Conservation (phyloP, 2,797 vertebrate species). For the Crax fasciolata region DNA sequence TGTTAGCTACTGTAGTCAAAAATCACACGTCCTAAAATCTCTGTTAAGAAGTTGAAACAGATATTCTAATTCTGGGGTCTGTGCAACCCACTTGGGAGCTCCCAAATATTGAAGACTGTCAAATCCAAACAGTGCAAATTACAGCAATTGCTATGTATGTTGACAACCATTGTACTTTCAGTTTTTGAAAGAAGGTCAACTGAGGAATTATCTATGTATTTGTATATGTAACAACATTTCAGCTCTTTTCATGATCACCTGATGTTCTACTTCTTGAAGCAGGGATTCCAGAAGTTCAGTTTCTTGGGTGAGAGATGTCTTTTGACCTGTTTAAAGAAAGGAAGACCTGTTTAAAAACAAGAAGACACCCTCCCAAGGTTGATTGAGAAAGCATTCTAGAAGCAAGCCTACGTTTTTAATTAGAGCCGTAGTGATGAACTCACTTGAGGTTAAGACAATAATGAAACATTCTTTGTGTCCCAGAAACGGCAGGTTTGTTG, state of each 20-base stretch:
- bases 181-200: not conserved
- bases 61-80: not conserved
- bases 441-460: not conserved
- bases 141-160: not conserved
- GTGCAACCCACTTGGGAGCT: not conserved
- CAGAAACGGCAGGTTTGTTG: slow-evolving; percentile 28
- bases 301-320: slow-evolving; percentile 98
- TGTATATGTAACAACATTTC: not conserved
- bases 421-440: slow-evolving; percentile 22
- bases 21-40: not conserved
- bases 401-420: not conserved
- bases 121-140: not conserved
- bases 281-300: slow-evolving; percentile 97
- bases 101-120: not conserved
- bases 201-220: not conserved
- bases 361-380: not conserved
- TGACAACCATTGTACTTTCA: not conserved
- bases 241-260: slow-evolving; percentile 84
- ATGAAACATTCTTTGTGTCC: not conserved
- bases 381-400: slow-evolving; percentile 47
- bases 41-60: not conserved
- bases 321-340: slow-evolving; percentile 90
- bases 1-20: not conserved
- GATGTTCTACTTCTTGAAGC: slow-evolving; percentile 98
- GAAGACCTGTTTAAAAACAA: not conserved